phyloP scores from a whole-genome alignment of 2,888 invertebrate species.

The Xestia xanthographa region DNA sequence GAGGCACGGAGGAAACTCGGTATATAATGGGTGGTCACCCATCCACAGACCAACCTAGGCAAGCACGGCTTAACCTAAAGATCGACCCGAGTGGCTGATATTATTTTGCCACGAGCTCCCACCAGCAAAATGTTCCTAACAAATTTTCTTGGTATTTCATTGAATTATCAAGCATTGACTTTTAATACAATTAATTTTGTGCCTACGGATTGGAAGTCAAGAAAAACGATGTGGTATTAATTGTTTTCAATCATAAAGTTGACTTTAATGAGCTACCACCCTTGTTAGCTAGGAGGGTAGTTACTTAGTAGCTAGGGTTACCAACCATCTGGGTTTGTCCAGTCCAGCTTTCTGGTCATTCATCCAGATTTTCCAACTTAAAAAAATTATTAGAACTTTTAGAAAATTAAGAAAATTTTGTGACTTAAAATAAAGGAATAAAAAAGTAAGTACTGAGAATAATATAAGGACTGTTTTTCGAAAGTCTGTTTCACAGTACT shows the following conservation, averaged over 20 bases:
- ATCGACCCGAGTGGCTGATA: no score
- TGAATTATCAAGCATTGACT: neutral
- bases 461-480: neutral
- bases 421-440: neutral
- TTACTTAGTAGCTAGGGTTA: conserved; percentile 8
- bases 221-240: neutral
- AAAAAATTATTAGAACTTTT: neutral
- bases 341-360: neutral
- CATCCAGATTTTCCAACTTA: neutral
- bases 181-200: neutral
- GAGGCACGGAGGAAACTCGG: no score
- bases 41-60: no score
- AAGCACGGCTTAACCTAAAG: no score
- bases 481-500: neutral
- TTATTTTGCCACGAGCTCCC: no score
- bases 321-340: neutral
- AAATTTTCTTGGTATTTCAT: no score
- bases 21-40: no score
- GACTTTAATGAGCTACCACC: conserved; percentile 5
- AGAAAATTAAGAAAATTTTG: neutral
- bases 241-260: conserved; percentile 8
- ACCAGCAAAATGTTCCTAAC: no score
- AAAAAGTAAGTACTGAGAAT: neutral
- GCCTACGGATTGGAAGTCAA: neutral
- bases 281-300: neutral